Conservation (phyloP, 2,797 vertebrate species). For the Tokudaia tokunoshimensis region DNA sequence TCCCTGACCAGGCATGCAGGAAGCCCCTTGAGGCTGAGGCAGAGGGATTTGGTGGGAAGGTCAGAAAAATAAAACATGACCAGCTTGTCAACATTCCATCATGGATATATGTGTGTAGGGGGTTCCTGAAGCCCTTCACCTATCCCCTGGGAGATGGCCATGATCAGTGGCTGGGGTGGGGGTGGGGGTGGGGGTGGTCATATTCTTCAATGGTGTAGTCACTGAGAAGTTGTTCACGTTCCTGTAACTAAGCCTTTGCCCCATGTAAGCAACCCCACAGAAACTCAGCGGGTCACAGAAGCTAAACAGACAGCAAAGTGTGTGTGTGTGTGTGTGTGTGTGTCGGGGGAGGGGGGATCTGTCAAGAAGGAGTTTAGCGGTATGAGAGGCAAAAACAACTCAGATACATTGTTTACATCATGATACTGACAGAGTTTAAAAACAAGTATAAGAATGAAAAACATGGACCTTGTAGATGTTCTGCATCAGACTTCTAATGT, state of each 20-base stretch:
- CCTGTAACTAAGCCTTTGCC: background rate
- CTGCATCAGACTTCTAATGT: background rate
- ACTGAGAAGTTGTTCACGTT: background rate
- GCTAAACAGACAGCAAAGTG: background rate
- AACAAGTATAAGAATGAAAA: background rate
- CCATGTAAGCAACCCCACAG: background rate
- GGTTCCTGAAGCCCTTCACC: background rate
- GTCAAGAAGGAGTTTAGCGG: background rate
- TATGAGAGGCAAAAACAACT: background rate
- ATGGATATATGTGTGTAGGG: background rate
- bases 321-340: background rate
- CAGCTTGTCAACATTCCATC: background rate
- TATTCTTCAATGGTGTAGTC: background rate
- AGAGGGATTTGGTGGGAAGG: background rate
- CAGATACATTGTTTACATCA: background rate
- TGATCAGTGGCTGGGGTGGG: background rate
- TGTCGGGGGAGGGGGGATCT: background rate
- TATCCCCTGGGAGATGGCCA: background rate
- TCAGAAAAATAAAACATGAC: background rate
- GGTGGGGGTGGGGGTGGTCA: background rate
- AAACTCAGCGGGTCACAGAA: background rate
- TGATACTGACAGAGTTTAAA: background rate
- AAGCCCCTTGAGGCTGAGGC: background rate
- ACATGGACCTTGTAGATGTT: background rate
- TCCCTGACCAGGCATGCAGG: background rate